phyloP scores from a whole-genome alignment of 1,140 invertebrate genomes.

The Heliconius nattereri region DNA sequence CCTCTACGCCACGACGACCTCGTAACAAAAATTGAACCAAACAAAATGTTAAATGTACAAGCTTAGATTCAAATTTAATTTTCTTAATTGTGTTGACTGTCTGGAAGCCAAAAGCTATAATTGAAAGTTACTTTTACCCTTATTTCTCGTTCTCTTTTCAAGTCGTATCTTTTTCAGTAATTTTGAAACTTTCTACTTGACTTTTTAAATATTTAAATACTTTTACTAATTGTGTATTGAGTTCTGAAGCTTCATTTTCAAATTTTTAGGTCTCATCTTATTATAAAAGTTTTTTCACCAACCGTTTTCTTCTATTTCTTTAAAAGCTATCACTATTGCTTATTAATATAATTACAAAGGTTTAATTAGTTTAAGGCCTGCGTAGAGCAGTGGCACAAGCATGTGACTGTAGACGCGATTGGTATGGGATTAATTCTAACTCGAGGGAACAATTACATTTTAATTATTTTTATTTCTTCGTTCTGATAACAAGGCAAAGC shows the following conservation, averaged over 20 bases:
- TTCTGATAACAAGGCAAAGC: too few species aligned
- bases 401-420: too few species aligned
- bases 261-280: neutral
- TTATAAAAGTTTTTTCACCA: neutral
- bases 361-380: too few species aligned
- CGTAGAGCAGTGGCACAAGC: too few species aligned
- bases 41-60: neutral
- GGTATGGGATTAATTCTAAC: too few species aligned
- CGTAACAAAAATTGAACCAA: neutral
- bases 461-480: too few species aligned
- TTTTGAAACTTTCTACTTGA: slow-evolving; percentile 8
- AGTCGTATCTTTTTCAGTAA: slow-evolving; percentile 1
- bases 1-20: too few species aligned
- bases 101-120: slow-evolving; percentile 10
- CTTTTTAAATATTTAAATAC: slow-evolving; percentile 8
- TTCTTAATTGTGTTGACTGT: slow-evolving; percentile 2
- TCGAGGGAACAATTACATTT: too few species aligned
- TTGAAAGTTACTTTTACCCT: slow-evolving; percentile 15
- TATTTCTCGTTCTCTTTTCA: neutral
- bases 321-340: neutral
- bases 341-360: neutral
- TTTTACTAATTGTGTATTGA: neutral
- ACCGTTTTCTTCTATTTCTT: neutral
- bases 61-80: slow-evolving; percentile 12
- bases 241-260: neutral